These are phyloP conservation scores for Bombus ignitus DNA, from an alignment of 1,140 invertebrate species.

Conservation along the genomic window DNA sequence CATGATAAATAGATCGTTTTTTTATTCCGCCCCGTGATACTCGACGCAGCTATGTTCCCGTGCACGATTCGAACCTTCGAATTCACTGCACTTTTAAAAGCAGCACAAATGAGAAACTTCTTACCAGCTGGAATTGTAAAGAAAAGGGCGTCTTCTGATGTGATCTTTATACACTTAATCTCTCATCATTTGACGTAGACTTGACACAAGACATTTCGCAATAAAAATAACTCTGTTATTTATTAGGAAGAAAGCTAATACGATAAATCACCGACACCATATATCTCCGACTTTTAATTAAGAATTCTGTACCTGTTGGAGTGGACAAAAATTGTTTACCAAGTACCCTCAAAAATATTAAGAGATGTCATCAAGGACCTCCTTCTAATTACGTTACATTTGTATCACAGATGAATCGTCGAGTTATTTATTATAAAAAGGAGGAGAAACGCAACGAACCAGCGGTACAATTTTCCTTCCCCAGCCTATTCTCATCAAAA, in stretches of 20 bases:
- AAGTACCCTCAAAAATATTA: no score
- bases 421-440: not conserved
- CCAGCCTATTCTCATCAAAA: not conserved
- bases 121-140: not conserved
- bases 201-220: not conserved
- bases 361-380: no score
- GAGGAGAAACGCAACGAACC: not conserved
- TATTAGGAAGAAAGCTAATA: not conserved
- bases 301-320: no score
- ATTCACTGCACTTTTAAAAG: not conserved
- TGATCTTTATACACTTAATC: conserved; percentile 14
- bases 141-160: not conserved
- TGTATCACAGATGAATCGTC: no score
- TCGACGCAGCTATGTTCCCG: conserved; percentile 46
- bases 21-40: conserved; percentile 56
- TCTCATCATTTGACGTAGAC: not conserved
- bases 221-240: not conserved
- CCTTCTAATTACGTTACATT: no score
- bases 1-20: conserved; percentile 67
- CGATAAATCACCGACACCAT: not conserved
- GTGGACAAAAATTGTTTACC: no score
- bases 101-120: no score
- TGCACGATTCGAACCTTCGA: not conserved
- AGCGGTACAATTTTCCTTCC: not conserved
- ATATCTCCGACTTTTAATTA: not conserved